A percentile compares a stretch with the other conserved stretches of the same genome.
Evolutionary conservation across 1,140 invertebrate species (phyloP).

Genomic region (Ceratitis capitata): DNA sequence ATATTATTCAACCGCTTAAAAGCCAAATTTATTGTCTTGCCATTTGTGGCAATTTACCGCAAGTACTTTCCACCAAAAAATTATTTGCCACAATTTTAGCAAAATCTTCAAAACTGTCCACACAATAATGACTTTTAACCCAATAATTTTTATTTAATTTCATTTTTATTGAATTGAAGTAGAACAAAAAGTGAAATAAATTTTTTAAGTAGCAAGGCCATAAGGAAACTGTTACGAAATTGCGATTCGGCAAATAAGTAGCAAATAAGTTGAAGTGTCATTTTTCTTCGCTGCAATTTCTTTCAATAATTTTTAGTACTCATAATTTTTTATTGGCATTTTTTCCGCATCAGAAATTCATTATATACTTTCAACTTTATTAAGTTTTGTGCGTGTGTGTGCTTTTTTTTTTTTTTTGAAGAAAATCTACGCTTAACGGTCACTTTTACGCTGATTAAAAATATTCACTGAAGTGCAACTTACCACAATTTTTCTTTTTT

Average conservation of each 20-base stretch:
- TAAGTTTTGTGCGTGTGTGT: too few species aligned
- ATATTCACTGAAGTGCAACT: slow-evolving; percentile 1
- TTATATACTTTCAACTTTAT: too few species aligned
- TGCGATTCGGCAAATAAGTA: background rate
- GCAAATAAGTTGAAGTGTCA: background rate
- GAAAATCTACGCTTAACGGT: background rate
- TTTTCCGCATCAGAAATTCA: background rate
- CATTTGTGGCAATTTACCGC: too few species aligned
- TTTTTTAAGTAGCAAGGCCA: background rate
- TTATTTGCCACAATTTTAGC: too few species aligned
- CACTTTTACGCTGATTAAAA: slow-evolving; percentile 15
- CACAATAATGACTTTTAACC: background rate
- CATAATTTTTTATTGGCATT: background rate
- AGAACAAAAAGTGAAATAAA: too few species aligned
- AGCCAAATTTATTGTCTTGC: too few species aligned
- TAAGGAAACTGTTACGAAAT: background rate
- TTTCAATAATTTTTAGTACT: background rate
- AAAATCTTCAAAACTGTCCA: too few species aligned
- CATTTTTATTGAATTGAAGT: background rate
- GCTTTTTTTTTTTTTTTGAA: too few species aligned
- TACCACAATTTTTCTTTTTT: too few species aligned
- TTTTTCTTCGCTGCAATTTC: background rate
- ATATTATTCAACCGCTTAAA: too few species aligned
- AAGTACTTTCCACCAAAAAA: too few species aligned
- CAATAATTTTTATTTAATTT: background rate